Evolutionary conservation across 2,888 invertebrate species (phyloP), one percentile per base, ranked within the genome.

Genomic region (Rotaria socialis): DNA sequence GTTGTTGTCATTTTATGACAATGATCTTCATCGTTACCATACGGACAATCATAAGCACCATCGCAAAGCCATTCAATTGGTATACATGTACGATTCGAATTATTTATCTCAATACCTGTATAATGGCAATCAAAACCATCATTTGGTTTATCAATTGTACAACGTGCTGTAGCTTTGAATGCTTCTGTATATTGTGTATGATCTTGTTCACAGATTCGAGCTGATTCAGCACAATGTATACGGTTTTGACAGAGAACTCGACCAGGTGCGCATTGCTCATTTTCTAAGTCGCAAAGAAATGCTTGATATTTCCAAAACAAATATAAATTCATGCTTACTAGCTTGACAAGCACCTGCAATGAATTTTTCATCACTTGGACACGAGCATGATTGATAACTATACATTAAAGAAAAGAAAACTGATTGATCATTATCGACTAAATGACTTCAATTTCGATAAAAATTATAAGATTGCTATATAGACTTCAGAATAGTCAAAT

Each of bases 41-140:
- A 97, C 0, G 94, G 94, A 90, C 98, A 98, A 91, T 98, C 97
- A 89, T 95, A 94, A 88, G 96, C 95, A 0, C 95, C 94, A 90
- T 97, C 97, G 90, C 97, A 98, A 58, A 94, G 92, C 96, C 97
- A 97, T 80, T 80, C 47, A n/a, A 47, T n/a, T 80, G 80, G 80
- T n/a, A 80, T 80, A 80, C 80, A 80, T 80, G 43, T 80, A 24
- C 10, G 24, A n/a, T 80, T 47, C 0, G 16, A 4, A 35, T 14
- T 35, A 67, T 35, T 27, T 14, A 52, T 16, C 22, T 22, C 55
- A 67, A 0, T 0, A 19, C 27, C 27, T 16, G 16, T 19, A 47
- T 80, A 80, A 47, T 80, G 47, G 47, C 80, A 80, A 80, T 80
- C 47, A n/a, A 80, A 80, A 80, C 80, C 80, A 47, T 80, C 80